A percentile compares a stretch with the other conserved stretches of the same genome.
Conservation (phyloP, 2,113 vertebrate species). For the Ammodytes dubius region DNA sequence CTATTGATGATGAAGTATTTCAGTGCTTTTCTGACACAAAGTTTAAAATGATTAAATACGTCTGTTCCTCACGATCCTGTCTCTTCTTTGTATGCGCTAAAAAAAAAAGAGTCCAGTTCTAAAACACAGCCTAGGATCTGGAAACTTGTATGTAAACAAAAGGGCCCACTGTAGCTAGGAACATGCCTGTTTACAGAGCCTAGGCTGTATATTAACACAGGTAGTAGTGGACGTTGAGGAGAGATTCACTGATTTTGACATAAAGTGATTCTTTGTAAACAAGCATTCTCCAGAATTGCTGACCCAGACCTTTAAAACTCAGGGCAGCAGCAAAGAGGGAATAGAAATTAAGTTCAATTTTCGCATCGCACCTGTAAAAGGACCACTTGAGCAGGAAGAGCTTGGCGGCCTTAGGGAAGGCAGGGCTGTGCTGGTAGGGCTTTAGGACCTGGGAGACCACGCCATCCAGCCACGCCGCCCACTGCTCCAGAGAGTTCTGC, state of each 20-base stretch:
- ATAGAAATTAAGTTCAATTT: background rate
- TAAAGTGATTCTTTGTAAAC: too few relatives aligned
- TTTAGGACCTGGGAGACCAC: slow-evolving; percentile 94
- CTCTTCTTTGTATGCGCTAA: too few relatives aligned
- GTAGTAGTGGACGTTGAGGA: too few relatives aligned
- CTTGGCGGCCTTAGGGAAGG: slow-evolving; percentile 93
- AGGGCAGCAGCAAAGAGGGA: background rate
- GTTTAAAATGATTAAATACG: background rate
- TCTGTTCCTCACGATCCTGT: too few relatives aligned
- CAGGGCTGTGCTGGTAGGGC: slow-evolving; percentile 91
- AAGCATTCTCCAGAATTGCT: too few relatives aligned
- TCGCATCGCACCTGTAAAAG: slow-evolving; percentile 90
- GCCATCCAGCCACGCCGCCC: slow-evolving; percentile 93
- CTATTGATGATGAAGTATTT: slow-evolving; percentile 18
- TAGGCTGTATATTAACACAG: too few relatives aligned
- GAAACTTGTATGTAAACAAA: too few relatives aligned
- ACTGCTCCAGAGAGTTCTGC: slow-evolving; percentile 96
- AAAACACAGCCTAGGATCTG: too few relatives aligned
- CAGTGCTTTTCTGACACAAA: background rate
- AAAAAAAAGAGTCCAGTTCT: too few relatives aligned
- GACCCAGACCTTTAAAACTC: background rate
- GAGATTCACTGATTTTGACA: too few relatives aligned
- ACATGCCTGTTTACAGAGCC: too few relatives aligned
- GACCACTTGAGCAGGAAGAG: slow-evolving; percentile 96
- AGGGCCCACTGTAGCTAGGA: too few relatives aligned